Conservation (phyloP, 2,888 invertebrate species). For the Drosophila melanocephala region DNA sequence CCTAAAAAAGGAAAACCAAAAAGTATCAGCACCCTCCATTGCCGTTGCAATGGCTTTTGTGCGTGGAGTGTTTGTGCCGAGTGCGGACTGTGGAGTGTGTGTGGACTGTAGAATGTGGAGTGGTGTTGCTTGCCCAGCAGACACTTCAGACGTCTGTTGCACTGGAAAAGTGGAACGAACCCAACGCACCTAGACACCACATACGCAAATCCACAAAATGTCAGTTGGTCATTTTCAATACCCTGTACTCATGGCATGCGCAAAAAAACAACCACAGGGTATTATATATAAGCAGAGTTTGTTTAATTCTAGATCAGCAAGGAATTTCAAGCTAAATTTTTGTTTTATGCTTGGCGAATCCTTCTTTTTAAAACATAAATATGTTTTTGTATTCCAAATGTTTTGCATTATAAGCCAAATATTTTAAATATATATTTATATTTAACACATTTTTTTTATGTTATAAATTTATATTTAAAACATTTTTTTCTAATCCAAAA, state of each 20-base stretch:
- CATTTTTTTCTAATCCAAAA: not conserved
- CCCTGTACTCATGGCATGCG: conserved; percentile 4
- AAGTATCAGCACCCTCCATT: conserved; percentile 13
- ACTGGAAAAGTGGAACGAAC: conserved; percentile 68
- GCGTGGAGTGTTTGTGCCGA: conserved; percentile 1
- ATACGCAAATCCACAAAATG: conserved; percentile 48
- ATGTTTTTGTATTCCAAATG: not conserved
- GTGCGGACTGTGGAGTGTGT: not conserved
- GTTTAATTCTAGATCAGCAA: not conserved
- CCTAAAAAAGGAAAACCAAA: conserved; percentile 60
- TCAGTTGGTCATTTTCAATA: conserved; percentile 33
- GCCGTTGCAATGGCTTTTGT: conserved; percentile 23
- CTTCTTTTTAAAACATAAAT: not conserved
- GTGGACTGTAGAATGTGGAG: not conserved
- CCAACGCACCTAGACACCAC: conserved; percentile 33
- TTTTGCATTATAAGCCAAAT: not conserved
- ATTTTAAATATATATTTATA: not conserved
- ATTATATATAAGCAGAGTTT: not conserved
- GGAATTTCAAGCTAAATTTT: not conserved
- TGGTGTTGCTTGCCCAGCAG: conserved; percentile 36
- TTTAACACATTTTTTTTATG: not conserved
- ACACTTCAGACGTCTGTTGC: conserved; percentile 53
- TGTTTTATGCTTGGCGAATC: not conserved
- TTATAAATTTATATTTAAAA: not conserved
- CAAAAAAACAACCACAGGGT: not conserved